Evolutionary conservation across 2,888 invertebrate genomes (phyloP), one percentile per base, ranked within the genome.

Genomic region (Drosophila pseudotalamancana): DNA sequence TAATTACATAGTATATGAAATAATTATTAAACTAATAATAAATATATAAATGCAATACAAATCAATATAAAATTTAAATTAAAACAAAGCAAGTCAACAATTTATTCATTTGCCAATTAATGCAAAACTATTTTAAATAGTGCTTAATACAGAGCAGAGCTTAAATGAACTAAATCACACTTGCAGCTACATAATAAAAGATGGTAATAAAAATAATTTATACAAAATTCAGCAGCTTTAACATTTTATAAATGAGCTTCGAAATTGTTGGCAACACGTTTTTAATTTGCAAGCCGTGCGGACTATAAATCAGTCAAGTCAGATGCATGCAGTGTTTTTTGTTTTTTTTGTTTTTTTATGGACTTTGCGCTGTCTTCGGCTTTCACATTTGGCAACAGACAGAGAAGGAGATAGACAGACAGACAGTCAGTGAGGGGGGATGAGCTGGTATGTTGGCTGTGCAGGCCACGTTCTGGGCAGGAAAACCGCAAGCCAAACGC

Each of bases 401-500:
- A 35, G 29, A 27, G 25, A 2, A 25, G 9, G 3, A 11, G 11
- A 11, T 9, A 12, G 9, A 37, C 5, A n/a, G 21, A 11, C 3
- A 6, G 18, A 9, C 6, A 14, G 11, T 1, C 21, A 0, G 18
- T n/a, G 11, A 1, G 11, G 6, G 8, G 12, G 19, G 29, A 14
- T 8, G 18, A 19, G 29, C 23, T 9, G 49, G 16, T 35, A 27
- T 45, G 54, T 49, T 71, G 51, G 27, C 32, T 25, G 51, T 57
- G 57, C 40, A 19, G 50, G 39, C 65, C 69, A 72, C 65, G 72
- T 62, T 31, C 54, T 42, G 67, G 51, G 50, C 54, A 63, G 73
- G 60, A 82, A 71, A 69, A 75, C 77, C 80, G 46, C 78, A 78
- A 72, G 42, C 51, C 76, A 40, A 42, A 64, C 54, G 67, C 61